These are phyloP conservation scores for Brachionus plicatilis DNA, from an alignment of 1,140 invertebrate genomes.

Conservation along the genomic window DNA sequence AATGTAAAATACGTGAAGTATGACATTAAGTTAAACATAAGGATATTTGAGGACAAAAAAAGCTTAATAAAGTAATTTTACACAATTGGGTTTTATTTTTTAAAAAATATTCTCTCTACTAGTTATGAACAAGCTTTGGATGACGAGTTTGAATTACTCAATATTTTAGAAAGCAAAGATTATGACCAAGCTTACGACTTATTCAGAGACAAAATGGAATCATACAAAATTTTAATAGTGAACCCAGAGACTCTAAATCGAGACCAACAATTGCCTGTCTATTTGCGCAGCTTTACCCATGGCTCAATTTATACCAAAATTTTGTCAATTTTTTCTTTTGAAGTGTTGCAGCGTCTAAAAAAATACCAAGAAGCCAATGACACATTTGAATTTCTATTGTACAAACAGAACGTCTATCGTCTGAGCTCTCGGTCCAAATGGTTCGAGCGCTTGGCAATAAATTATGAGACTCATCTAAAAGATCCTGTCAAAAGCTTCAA, in stretches of 20 bases:
- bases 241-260: conserved; percentile 43
- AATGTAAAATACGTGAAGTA: conserved; percentile 57
- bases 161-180: conserved; percentile 46
- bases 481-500: conserved; percentile 47
- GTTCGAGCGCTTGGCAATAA: conserved; percentile 60
- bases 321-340: conserved; percentile 54
- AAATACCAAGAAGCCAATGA: conserved; percentile 56
- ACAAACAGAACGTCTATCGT: conserved; percentile 53
- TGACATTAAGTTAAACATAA: conserved; percentile 50
- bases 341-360: conserved; percentile 56
- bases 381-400: conserved; percentile 54
- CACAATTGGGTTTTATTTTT: neutral
- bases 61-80: conserved; percentile 36
- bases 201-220: conserved; percentile 40
- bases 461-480: conserved; percentile 59
- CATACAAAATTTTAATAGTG: neutral
- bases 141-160: conserved; percentile 47
- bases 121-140: conserved; percentile 48
- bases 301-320: conserved; percentile 55
- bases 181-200: conserved; percentile 46
- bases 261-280: conserved; percentile 53
- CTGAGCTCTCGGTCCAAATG: conserved; percentile 57
- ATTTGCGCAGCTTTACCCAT: conserved; percentile 57
- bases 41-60: conserved; percentile 55
- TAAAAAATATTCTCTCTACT: neutral